Conservation (phyloP, 2,888 invertebrate species). For the Operophtera brumata region DNA sequence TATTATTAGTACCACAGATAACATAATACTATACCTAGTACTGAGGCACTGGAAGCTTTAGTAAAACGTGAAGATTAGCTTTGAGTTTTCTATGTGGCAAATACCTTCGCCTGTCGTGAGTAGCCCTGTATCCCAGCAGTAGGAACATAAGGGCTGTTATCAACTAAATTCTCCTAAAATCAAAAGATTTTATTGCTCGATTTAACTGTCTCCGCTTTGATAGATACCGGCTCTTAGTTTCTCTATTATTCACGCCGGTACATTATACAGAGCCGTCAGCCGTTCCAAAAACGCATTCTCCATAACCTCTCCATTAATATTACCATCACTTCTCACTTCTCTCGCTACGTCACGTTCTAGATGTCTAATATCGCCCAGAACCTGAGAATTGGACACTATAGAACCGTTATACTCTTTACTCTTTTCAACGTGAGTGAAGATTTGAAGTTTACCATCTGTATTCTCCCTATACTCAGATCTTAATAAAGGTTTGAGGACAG, state of each 20-base stretch:
- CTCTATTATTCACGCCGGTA: conserved; percentile 52
- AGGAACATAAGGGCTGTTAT: no score
- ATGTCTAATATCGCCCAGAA: conserved; percentile 52
- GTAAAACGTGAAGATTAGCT: background rate
- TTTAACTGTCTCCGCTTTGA: no score
- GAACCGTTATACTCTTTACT: conserved; percentile 44
- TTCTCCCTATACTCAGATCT: conserved; percentile 33
- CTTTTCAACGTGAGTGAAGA: conserved; percentile 63
- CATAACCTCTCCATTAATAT: conserved; percentile 49
- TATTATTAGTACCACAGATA: no score
- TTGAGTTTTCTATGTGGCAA: background rate
- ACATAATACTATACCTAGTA: no score
- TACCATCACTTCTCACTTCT: conserved; percentile 43
- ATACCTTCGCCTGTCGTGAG: no score
- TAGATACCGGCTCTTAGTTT: background rate
- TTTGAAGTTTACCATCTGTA: conserved; percentile 66
- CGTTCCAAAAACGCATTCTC: conserved; percentile 64
- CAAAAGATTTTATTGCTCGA: no score
- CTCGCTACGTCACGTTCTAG: conserved; percentile 49
- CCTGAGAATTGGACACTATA: conserved; percentile 41
- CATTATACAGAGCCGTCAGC: conserved; percentile 65
- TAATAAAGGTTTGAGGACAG: conserved; percentile 49
- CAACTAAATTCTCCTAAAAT: no score
- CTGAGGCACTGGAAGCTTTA: background rate
- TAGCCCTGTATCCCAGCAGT: no score